phyloP scores from a whole-genome alignment of 2,113 vertebrate genomes.

The Cisticola juncidis region DNA sequence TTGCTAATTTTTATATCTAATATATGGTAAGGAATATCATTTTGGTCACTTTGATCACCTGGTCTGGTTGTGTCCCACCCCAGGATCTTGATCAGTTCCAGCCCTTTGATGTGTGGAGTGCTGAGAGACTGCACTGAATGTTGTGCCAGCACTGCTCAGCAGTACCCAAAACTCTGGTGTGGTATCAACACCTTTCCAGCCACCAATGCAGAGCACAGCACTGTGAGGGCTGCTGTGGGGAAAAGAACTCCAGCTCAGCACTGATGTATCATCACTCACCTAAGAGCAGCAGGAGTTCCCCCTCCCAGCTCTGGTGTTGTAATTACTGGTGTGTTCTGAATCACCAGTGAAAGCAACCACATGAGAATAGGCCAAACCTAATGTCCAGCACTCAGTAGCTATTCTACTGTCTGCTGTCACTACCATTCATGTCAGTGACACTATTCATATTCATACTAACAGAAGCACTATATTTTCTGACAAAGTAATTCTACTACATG shows the following conservation, averaged over 20 bases:
- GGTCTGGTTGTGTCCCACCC: not conserved
- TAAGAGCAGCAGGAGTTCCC: not conserved
- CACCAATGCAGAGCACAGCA: not conserved
- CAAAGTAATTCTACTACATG: not conserved
- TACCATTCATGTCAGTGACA: not conserved
- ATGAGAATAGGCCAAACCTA: not conserved
- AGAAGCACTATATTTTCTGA: not conserved
- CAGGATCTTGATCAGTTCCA: not conserved
- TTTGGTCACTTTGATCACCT: not conserved
- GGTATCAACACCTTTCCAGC: not conserved
- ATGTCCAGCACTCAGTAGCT: not conserved
- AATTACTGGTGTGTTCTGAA: not conserved
- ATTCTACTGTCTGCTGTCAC: not conserved
- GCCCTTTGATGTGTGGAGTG: not conserved
- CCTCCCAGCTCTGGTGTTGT: not conserved
- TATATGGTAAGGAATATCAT: too few species aligned
- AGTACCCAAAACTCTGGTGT: not conserved
- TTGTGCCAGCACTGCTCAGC: not conserved
- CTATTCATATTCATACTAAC: not conserved
- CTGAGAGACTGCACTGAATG: rapidly evolving
- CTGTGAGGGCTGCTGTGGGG: rapidly evolving
- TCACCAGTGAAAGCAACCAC: not conserved
- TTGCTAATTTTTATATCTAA: not conserved
- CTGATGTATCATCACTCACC: not conserved
- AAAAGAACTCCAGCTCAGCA: not conserved